Base-by-base conservation (phyloP, 2,797 vertebrate species). In the Helostoma temminkii region DNA sequence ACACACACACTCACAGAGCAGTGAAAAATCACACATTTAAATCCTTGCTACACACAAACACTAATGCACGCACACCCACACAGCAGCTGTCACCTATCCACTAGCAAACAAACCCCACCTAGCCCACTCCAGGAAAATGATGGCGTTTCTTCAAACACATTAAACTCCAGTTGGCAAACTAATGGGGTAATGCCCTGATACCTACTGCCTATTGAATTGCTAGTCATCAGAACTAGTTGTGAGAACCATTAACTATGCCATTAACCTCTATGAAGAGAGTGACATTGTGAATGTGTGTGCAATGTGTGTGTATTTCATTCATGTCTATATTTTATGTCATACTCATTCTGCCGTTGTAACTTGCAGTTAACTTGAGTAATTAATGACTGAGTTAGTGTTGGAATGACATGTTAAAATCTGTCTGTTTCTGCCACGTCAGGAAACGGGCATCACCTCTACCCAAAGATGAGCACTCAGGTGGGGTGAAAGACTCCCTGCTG, bases 371-470 rank as follows among this genome's bases (percentile, higher is more conserved):
- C 25, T 22, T 64, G 9, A 54, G 43, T 45, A 71, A 37, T 64
- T 45, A 16, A 60, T 32, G 48, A 19, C 32, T 56, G 19, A 37
- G 18, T 77, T 37, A 42, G 22, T 57, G 9, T 30, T 7, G 4
- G n/a, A 2, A 5, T 11, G 28, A 68, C 36, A 22, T 42, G 21
- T 11, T 84, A 66, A 71, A 80, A 16, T 3, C 34, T 7, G 24
- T n/a, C 1, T 70, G 30, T 72, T 67, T 78, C 12, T 79, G 25
- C 56, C 63, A 48, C 74, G 30, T 63, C 77, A 98, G 97, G 89
- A 98, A 98, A 91, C 94, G 97, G 46, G 95, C 96, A 16, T 97
- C 96, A 1, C 97, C 96, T 0, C 94, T 97, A 0, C 95, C 96
- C 61, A 98, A 98, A 82, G 96, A 97, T 1, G 96, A 98, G 53